Percentiles rank a stretch among this genome's conserved stretches.
phyloP scores from a whole-genome alignment of 2,888 invertebrate species.

The Platycheirus rosarum region DNA sequence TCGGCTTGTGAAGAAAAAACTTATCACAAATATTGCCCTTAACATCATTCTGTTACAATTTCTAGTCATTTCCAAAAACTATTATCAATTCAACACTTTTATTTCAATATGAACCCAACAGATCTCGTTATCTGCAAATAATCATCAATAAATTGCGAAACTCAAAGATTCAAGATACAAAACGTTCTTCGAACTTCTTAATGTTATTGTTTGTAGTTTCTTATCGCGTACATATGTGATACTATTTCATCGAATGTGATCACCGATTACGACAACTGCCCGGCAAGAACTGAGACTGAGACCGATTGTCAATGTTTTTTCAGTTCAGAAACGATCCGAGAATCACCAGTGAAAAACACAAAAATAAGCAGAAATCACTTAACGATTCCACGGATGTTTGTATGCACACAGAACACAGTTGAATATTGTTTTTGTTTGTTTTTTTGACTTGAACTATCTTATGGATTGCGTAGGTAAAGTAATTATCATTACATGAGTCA shows the following conservation, averaged over 20 bases:
- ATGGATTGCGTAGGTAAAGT: conserved; percentile 12
- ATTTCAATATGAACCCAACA: background rate
- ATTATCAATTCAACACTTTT: background rate
- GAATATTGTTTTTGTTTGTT: conserved; percentile 28
- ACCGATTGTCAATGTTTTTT: background rate
- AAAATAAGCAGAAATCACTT: conserved; percentile 22
- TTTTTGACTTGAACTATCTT: conserved; percentile 11
- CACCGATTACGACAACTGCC: conserved; percentile 67
- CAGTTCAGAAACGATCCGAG: conserved; percentile 6
- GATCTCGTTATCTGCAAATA: conserved; percentile 7
- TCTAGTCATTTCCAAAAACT: conserved; percentile 9
- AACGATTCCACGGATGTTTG: conserved; percentile 40
- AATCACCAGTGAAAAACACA: conserved; percentile 45
- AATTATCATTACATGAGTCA: conserved; percentile 18
- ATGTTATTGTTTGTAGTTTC: conserved; percentile 10
- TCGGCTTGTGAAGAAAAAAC: conserved; percentile 8
- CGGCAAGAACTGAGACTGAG: conserved; percentile 50
- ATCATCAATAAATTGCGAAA: conserved; percentile 26
- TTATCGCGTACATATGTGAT: no score
- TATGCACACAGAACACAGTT: background rate
- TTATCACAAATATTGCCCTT: conserved; percentile 48
- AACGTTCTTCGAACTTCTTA: conserved; percentile 14
- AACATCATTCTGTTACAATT: conserved; percentile 37
- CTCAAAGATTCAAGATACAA: conserved; percentile 13
- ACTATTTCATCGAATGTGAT: conserved; percentile 45